Base-by-base conservation (phyloP, 2,797 vertebrate genomes). In the Poeciliopsis paucimaculata region DNA sequence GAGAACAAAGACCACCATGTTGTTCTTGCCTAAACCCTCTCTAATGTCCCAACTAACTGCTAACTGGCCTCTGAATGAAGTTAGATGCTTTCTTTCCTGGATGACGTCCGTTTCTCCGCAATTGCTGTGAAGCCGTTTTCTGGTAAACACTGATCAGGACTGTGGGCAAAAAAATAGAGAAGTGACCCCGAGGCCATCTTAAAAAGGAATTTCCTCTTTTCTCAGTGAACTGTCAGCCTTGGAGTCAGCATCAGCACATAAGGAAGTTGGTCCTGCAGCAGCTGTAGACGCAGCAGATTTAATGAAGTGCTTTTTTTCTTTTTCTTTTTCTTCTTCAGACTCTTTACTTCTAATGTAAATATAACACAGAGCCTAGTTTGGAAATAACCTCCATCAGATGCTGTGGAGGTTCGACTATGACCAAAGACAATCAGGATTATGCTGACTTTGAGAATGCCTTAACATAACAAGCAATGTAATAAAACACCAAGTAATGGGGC, bases 371-470 rank as follows among this genome's bases (percentile, higher is more conserved):
- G 77, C 81, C 49, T 88, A 90, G 87, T 90, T 90, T 92, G 85
- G 81, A 90, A 91, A 86, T 82, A 4, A 82, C 68, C 82, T 86
- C 83, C 86, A 73, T 90, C 77, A 83, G 81, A 92, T 89, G 87
- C 92, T 91, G 91, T 92, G 90, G 91, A 90, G 85, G 86, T 89
- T 91, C 77, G 70, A 89, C 89, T 88, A 88, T 91, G 91, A 96
- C 95, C 95, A 96, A 96, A 96, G 96, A 96, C 95, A 95, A 95
- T 95, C 94, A 91, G 77, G 80, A 76, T 80, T 64, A 88, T 73
- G 78, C 82, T 87, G 81, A 86, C 85, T 79, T 88, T 84, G 82
- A 89, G 84, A 92, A 95, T 94, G 95, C 94, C 94, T 95, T 95
- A 94, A 94, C 91, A 84, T 77, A 86, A 49, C 60, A 76, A 87